Evolutionary conservation across 2,888 invertebrate genomes (phyloP), one percentile per base, ranked within the genome.

Genomic region (Euproctis similis): DNA sequence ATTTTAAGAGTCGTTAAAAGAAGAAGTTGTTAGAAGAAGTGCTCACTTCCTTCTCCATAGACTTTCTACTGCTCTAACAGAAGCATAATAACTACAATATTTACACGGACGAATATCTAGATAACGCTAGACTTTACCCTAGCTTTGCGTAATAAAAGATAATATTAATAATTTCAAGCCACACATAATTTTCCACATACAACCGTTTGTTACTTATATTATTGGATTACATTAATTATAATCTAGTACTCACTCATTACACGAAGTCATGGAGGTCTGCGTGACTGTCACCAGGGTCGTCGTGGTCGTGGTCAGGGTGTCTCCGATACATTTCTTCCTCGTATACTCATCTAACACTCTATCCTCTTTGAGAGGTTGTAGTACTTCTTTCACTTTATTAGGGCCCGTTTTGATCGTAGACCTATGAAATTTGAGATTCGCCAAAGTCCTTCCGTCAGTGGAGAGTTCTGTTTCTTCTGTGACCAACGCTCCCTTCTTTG

Each of bases 231-330:
- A n/a, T n/a, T n/a, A n/a, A n/a, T 14, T 24, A 16, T 16, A 8
- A 16, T 7, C 12, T 20, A 39, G 8, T 67, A 86, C 86, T 86
- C 50, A 86, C 85, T 84, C 85, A 63, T 85, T 85, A 36, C 84
- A 85, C 26, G 72, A 72, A 24, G 82, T 80, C 20, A 69, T 64
- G n/a, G 75, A 68, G 1, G 77, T 82, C 53, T 84, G 85, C 28
- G 75, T 71, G 26, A 84, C 82, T 2, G 82, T 84, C 32, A 82
- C 82, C 53, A 80, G 43, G 12, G 82, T 84, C 2, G 76, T 80
- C 4, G 77, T 82, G 8, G 76, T 81, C 7, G 81, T 78, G 5
- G 80, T 77, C 39, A 81, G 53, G 44, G 55, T 62, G 35, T 84
- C 76, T 10, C 80, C 78, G 2, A 82, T 53, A 41, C 84, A 84